Conservation (phyloP, 92 coral and sea anemone genomes). For the Porites evermanni region DNA sequence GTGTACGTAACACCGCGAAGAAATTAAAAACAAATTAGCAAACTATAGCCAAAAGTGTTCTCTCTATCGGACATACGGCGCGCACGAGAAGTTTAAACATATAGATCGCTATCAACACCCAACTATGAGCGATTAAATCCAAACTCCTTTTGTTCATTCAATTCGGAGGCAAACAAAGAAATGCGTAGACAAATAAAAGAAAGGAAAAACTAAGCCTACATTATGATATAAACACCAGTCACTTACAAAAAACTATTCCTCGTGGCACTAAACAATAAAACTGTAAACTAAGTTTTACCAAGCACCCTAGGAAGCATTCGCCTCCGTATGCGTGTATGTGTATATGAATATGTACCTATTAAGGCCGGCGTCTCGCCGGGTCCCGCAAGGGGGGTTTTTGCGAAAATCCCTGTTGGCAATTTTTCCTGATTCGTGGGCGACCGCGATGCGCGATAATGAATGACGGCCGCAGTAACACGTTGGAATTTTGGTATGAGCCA, state of each 20-base stretch:
- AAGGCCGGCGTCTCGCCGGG: too few relatives aligned
- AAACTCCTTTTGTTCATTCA: conserved; percentile 44
- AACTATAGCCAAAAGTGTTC: conserved; percentile 1
- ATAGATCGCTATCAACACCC: conserved; percentile 40
- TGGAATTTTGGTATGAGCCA: conserved; percentile 39
- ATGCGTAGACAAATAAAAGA: conserved; percentile 28
- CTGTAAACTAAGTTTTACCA: neutral
- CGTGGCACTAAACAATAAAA: conserved; percentile 31
- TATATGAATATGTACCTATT: too few relatives aligned
- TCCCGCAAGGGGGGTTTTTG: neutral
- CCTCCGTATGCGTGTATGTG: too few relatives aligned
- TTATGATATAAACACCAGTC: neutral
- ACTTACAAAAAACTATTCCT: conserved; percentile 19
- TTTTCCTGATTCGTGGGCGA: conserved; percentile 31
- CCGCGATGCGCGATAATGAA: conserved; percentile 19
- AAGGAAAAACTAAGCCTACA: conserved; percentile 15
- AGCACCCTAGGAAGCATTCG: neutral
- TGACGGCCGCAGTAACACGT: conserved; percentile 4
- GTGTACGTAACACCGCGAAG: neutral
- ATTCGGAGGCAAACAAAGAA: conserved; percentile 53
- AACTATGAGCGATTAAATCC: conserved; percentile 29
- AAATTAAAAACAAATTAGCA: conserved; percentile 32
- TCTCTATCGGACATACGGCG: neutral
- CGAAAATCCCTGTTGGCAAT: conserved; percentile 49
- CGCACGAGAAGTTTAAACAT: conserved; percentile 22